phyloP scores from a whole-genome alignment of 2,797 vertebrate species.

The Sebastes taczanowskii region DNA sequence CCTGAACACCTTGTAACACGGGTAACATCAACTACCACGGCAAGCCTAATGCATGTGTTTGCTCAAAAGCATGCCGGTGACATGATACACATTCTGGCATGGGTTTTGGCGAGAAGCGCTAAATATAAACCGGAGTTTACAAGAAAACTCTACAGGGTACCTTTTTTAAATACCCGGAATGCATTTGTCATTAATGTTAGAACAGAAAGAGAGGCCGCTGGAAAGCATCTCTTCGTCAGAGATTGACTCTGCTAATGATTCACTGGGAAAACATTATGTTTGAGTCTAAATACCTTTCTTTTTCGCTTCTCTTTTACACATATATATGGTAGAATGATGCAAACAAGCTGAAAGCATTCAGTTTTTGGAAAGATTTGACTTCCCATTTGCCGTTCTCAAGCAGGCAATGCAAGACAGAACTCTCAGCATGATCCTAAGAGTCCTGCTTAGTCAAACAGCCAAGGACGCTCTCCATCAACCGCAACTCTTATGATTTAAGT shows the following conservation, averaged over 20 bases:
- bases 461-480: slow-evolving; percentile 27
- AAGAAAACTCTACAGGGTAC: background rate
- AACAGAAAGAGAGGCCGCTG: background rate
- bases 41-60: too few relatives aligned
- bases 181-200: background rate
- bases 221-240: background rate
- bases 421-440: background rate
- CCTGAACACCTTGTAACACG: too few relatives aligned
- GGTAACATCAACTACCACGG: too few relatives aligned
- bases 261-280: background rate
- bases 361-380: background rate
- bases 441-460: slow-evolving; percentile 26
- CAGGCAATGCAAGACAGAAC: background rate
- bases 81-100: background rate
- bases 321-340: background rate
- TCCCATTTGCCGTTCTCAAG: background rate
- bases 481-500: background rate
- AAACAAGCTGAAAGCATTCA: background rate
- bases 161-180: background rate
- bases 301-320: background rate
- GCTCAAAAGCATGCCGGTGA: background rate
- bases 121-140: background rate
- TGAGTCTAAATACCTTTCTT: background rate
- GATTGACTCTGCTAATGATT: background rate
- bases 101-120: background rate